phyloP scores from a whole-genome alignment of 2,113 vertebrate species.

The Cebidichthys violaceus region DNA sequence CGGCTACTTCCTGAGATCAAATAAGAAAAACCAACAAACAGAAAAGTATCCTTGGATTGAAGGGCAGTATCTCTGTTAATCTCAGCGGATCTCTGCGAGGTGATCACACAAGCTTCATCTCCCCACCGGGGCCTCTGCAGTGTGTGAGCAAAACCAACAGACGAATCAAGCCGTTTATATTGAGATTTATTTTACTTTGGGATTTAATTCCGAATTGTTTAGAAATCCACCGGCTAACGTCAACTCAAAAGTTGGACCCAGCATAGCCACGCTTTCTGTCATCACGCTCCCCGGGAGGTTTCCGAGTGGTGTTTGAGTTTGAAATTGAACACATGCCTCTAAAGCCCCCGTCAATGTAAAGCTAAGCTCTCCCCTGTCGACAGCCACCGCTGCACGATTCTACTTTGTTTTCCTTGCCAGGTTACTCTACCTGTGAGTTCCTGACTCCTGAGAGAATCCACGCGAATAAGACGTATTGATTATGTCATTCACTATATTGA shows the following conservation, averaged over 20 bases:
- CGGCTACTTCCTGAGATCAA: conserved; percentile 47
- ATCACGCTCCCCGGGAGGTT: conserved; percentile 49
- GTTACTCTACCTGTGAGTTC: conserved; percentile 55
- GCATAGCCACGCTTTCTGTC: conserved; percentile 53
- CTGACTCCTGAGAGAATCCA: conserved; percentile 15
- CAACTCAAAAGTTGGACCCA: conserved; percentile 49
- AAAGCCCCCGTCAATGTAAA: conserved; percentile 53
- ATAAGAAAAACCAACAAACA: conserved; percentile 63
- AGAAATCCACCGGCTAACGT: conserved; percentile 58
- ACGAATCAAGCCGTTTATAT: conserved; percentile 66
- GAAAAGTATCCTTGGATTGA: conserved; percentile 61
- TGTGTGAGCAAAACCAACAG: conserved; percentile 67
- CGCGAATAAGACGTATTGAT: conserved; percentile 14
- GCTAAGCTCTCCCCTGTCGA: conserved; percentile 59
- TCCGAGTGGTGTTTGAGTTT: conserved; percentile 63
- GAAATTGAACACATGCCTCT: conserved; percentile 66
- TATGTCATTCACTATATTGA: background rate
- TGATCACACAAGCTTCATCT: conserved; percentile 39
- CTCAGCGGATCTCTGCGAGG: conserved; percentile 40
- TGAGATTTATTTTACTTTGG: conserved; percentile 67
- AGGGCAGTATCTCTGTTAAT: conserved; percentile 53
- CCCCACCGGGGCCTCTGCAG: conserved; percentile 21
- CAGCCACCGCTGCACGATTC: conserved; percentile 51
- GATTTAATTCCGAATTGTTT: conserved; percentile 73
- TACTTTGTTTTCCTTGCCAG: conserved; percentile 66